phyloP scores from a whole-genome alignment of 1,140 invertebrate species.

The Leptinotarsa lineolata region DNA sequence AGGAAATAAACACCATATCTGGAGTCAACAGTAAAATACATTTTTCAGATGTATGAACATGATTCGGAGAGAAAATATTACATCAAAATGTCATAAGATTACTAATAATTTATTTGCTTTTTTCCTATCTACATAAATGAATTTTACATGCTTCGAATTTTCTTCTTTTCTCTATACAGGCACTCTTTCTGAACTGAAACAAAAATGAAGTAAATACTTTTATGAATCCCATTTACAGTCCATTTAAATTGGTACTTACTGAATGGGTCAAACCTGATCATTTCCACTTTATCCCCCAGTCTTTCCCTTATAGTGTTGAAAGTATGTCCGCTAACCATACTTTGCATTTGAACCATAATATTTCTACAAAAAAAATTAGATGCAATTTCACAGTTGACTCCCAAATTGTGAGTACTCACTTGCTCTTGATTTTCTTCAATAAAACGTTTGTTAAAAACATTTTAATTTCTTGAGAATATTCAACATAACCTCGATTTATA shows the following conservation, averaged over 20 bases:
- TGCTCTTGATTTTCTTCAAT: conserved; percentile 53
- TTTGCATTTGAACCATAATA: conserved; percentile 78
- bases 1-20: too few relatives aligned
- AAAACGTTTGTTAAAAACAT: conserved; percentile 54
- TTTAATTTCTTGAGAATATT: conserved; percentile 4
- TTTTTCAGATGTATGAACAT: too few relatives aligned
- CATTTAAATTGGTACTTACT: conserved; percentile 62
- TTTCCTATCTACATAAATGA: too few relatives aligned
- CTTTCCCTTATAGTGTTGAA: conserved; percentile 69
- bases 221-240: too few relatives aligned
- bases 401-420: conserved; percentile 40
- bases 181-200: conserved; percentile 67
- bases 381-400: not conserved
- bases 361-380: conserved; percentile 59
- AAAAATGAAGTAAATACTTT: conserved; percentile 37
- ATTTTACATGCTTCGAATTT: conserved; percentile 62
- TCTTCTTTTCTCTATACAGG: conserved; percentile 69
- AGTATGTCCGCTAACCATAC: conserved; percentile 75
- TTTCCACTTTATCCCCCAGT: conserved; percentile 76
- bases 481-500: conserved; percentile 9
- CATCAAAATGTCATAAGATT: too few relatives aligned
- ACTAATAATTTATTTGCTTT: too few relatives aligned
- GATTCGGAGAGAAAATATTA: too few relatives aligned
- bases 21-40: too few relatives aligned
- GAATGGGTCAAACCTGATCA: conserved; percentile 74